Evolutionary conservation across 23 tunicate species (phyloP), one percentile per base, ranked within the genome.

Genomic region (Pegea sp.): DNA sequence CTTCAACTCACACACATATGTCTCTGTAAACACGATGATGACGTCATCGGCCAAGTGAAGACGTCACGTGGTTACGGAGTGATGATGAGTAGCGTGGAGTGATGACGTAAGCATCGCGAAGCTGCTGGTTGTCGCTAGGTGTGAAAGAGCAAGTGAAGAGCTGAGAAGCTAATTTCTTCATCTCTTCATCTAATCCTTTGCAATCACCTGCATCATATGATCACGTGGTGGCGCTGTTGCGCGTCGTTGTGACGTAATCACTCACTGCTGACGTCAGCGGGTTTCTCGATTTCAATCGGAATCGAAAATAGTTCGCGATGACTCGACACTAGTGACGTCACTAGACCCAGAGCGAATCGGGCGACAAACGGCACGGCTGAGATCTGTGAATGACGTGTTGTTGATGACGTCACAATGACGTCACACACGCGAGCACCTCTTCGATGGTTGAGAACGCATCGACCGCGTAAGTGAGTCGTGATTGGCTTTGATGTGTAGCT

Each of bases 161-260:
- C 6, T 62, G 44, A 4, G 4, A 7, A 2, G 77, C 68, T 20
- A 61, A 11, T 16, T 42, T 25, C 23, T 62, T 29, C 68, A 70
- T 70, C 3, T 34, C 54, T 16, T 34, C 55, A 30, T 70, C 68
- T 46, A 70, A 54, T 22, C 77, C 77, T 1, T 38, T 8, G 60
- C 77, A 70, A 20, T 28, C 19, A n/a, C 5, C 19, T 5, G 22
- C 24, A 50, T 50, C 24, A 7, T 22, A 6, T 8, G 46, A 38
- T 16, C 46, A 16, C 46, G 11, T 8, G 13, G 11, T 38, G 16
- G 11, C 16, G 16, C 46, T 16, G 16, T 38, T 38, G 16, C 46
- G 16, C 24, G n/a, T n/a, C n/a, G n/a, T n/a, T n/a, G n/a, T n/a
- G n/a, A n/a, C n/a, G n/a, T n/a, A n/a, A n/a, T n/a, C n/a, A 8